Percentiles rank a stretch among this genome's conserved stretches.
These are phyloP conservation scores for Phyllotreta striolata DNA, from an alignment of 2,888 invertebrate genomes.

Conservation along the genomic window DNA sequence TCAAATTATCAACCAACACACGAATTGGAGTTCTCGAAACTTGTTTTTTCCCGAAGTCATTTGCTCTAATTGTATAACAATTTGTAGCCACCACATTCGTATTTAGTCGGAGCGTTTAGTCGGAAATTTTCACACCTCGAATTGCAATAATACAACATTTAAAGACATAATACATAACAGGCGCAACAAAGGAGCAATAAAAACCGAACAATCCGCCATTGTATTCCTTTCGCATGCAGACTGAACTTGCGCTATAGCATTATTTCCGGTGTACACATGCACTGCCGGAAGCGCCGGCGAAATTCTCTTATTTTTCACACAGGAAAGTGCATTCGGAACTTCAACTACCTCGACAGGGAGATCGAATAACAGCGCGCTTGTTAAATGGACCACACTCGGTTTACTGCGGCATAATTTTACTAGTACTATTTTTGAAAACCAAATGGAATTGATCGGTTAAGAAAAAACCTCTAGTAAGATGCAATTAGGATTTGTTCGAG, in stretches of 20 bases:
- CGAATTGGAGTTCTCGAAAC: no score
- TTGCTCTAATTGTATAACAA: no score
- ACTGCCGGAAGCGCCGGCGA: conserved; percentile 32
- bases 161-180: conserved; percentile 10
- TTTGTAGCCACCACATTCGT: no score
- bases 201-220: conserved; percentile 16
- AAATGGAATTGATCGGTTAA: no score
- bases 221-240: conserved; percentile 8
- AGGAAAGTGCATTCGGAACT: conserved; percentile 19
- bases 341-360: no score
- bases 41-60: no score
- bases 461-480: no score
- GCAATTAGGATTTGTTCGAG: not conserved
- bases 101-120: not conserved
- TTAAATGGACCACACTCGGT: no score
- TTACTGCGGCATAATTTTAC: no score
- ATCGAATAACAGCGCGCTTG: no score
- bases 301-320: conserved; percentile 29
- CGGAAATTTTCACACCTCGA: conserved; percentile 7
- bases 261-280: conserved; percentile 18
- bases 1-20: no score
- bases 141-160: not conserved
- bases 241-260: conserved; percentile 1
- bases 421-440: no score
- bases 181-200: conserved; percentile 9